Percentiles rank a stretch among this genome's conserved stretches.
These are phyloP conservation scores for Stegana nigrithorax DNA, from an alignment of 2,888 invertebrate species.

Conservation along the genomic window DNA sequence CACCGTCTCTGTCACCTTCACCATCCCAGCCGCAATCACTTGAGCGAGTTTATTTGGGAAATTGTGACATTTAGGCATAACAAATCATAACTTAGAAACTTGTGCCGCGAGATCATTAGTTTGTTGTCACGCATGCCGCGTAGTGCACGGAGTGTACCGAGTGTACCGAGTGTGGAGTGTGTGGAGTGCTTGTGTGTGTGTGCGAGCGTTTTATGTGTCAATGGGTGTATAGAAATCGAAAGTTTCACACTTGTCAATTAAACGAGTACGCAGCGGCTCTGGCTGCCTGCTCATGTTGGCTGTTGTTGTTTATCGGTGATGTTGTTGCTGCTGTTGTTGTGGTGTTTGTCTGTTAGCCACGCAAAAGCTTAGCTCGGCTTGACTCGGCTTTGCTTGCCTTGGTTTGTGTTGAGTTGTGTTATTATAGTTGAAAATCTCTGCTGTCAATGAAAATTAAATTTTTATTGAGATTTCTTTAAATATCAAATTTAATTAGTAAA, in stretches of 20 bases:
- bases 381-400: conserved; percentile 18
- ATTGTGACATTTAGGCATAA: conserved; percentile 59
- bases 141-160: too few relatives aligned
- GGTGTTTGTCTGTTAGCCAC: conserved; percentile 12
- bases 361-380: conserved; percentile 22
- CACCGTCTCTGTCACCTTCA: too few relatives aligned
- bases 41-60: conserved; percentile 32
- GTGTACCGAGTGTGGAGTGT: too few relatives aligned
- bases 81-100: conserved; percentile 46
- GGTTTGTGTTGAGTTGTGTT: too few relatives aligned
- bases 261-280: too few relatives aligned
- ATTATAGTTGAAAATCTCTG: too few relatives aligned
- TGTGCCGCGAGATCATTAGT: conserved; percentile 42
- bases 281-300: too few relatives aligned
- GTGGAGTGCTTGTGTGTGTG: conserved; percentile 4
- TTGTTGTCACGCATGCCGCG: conserved; percentile 29
- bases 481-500: conserved; percentile 54
- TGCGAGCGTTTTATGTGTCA: conserved; percentile 48
- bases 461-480: conserved; percentile 52
- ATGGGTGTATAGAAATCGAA: conserved; percentile 59
- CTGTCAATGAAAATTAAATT: conserved; percentile 61
- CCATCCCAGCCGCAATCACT: neutral
- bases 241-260: conserved; percentile 60
- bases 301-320: conserved; percentile 16
- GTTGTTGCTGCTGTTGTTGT: neutral